phyloP scores from a whole-genome alignment of 2,888 invertebrate species.

The Nephrotoma guestfalica region DNA sequence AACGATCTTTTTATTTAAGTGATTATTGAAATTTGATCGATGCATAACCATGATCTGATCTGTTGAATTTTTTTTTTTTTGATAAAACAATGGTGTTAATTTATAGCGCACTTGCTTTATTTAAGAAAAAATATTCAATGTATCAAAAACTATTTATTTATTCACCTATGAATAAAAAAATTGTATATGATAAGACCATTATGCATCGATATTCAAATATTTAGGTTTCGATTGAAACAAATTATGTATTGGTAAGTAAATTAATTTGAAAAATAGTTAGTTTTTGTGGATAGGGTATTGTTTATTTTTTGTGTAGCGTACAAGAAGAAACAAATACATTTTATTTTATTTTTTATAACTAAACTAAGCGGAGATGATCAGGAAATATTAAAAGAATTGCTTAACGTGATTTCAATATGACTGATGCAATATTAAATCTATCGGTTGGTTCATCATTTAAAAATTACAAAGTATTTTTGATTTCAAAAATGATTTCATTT shows the following conservation, averaged over 20 bases:
- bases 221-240: neutral
- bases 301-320: neutral
- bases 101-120: neutral
- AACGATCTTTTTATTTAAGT: neutral
- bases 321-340: too few species aligned
- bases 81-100: neutral
- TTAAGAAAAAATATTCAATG: neutral
- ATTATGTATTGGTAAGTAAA: neutral
- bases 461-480: neutral
- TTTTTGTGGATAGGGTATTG: neutral
- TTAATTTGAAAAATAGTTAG: neutral
- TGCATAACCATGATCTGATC: neutral
- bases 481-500: neutral
- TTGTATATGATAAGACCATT: neutral
- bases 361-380: neutral
- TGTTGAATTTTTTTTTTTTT: neutral
- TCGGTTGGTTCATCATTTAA: neutral
- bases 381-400: neutral
- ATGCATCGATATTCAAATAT: neutral
- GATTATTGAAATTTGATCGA: neutral
- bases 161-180: neutral
- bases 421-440: neutral
- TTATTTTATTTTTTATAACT: neutral
- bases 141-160: neutral
- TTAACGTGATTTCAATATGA: neutral